Conservation (phyloP, 2,888 invertebrate species). For the Megastigmus dorsalis region DNA sequence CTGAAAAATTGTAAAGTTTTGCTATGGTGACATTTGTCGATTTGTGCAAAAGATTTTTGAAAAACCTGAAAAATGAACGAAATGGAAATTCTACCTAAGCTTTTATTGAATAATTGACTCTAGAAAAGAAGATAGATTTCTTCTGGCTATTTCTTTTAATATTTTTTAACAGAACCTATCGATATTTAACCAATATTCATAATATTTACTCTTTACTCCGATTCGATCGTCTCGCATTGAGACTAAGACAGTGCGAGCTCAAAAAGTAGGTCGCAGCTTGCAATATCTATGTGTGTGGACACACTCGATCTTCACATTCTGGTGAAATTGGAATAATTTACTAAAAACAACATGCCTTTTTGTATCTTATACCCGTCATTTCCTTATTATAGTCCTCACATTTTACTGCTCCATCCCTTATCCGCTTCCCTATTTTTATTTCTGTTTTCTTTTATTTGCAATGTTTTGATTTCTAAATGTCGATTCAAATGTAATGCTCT, state of each 20-base stretch:
- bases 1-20: too few relatives aligned
- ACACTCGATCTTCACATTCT: constrained; percentile 19
- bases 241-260: constrained; percentile 14
- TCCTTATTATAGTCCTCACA: too few relatives aligned
- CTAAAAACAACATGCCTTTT: constrained; percentile 16
- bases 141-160: too few relatives aligned
- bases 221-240: constrained; percentile 38
- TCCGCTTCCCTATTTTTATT: constrained; percentile 7
- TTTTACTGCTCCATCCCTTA: too few relatives aligned
- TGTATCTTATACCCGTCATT: neutral
- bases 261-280: constrained; percentile 50
- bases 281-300: constrained; percentile 16
- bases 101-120: too few relatives aligned
- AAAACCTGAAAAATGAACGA: too few relatives aligned
- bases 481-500: neutral
- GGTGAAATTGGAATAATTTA: constrained; percentile 49
- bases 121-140: too few relatives aligned
- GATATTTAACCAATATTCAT: too few relatives aligned
- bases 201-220: constrained; percentile 5
- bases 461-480: constrained; percentile 9
- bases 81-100: too few relatives aligned
- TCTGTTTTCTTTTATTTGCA: constrained; percentile 37
- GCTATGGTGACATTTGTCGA: too few relatives aligned
- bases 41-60: too few relatives aligned
- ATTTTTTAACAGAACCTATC: too few relatives aligned